These are phyloP conservation scores for Tor tambroides DNA, from an alignment of 2,113 vertebrate species.

Conservation along the genomic window DNA sequence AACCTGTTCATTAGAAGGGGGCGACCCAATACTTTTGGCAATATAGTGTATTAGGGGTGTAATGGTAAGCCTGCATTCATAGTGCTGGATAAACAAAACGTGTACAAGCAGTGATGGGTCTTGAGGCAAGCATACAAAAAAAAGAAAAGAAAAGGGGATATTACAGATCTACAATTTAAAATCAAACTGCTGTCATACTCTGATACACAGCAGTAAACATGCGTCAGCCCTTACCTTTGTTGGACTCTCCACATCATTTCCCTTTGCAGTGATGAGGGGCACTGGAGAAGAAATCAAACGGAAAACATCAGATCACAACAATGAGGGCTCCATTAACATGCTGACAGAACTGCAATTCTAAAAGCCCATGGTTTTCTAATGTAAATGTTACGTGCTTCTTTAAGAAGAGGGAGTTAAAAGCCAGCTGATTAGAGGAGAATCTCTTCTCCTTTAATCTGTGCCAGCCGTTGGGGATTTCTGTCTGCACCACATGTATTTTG, in stretches of 20 bases:
- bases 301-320: conserved; percentile 9
- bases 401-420: conserved; percentile 6
- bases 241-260: conserved; percentile 29
- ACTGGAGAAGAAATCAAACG: conserved; percentile 48
- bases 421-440: neutral
- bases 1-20: too few species aligned
- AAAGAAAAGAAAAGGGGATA: too few species aligned
- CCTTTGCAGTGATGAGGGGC: conserved; percentile 43
- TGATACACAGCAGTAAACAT: conserved; percentile 29
- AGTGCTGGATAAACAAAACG: conserved; percentile 36
- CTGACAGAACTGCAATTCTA: neutral
- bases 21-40: too few species aligned
- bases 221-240: conserved; percentile 41
- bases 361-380: neutral
- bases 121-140: conserved; percentile 32
- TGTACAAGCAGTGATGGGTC: conserved; percentile 24
- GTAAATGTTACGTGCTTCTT: neutral
- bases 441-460: conserved; percentile 23
- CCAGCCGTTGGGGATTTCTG: neutral
- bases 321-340: conserved; percentile 10
- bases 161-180: neutral
- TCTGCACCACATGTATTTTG: conserved; percentile 38
- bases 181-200: conserved; percentile 24
- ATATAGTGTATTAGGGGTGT: too few species aligned
- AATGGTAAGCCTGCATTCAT: conserved; percentile 26